A percentile compares a stretch with the other conserved stretches of the same genome.
These are phyloP conservation scores for Actinopyga echinites DNA, from an alignment of 53 echinoderm and acorn worm species.

Conservation along the genomic window DNA sequence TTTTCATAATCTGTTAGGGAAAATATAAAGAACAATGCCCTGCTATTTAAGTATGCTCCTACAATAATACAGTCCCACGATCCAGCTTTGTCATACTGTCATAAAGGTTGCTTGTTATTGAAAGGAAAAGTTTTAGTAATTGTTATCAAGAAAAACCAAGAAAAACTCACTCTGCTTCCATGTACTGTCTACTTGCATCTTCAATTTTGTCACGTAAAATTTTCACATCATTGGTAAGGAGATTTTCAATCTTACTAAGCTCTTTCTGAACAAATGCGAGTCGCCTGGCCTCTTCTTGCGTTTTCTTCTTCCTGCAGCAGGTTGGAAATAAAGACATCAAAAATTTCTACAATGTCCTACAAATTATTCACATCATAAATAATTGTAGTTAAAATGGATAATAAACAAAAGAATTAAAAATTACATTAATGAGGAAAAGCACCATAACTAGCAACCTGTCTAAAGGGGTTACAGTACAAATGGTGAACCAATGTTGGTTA, in stretches of 20 bases:
- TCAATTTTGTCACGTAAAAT: constrained; percentile 95
- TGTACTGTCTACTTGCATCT: constrained; percentile 72
- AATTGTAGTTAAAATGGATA: neutral
- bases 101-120: neutral
- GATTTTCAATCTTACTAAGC: constrained; percentile 75
- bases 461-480: too few relatives aligned
- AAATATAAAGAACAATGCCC: too few relatives aligned
- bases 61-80: too few relatives aligned
- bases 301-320: constrained; percentile 74
- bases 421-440: neutral
- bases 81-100: neutral
- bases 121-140: neutral
- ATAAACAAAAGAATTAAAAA: neutral
- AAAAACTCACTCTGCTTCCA: constrained; percentile 80
- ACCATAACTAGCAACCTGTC: too few relatives aligned
- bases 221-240: constrained; percentile 83
- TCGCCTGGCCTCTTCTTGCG: constrained; percentile 82
- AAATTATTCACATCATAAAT: neutral
- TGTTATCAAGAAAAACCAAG: too few relatives aligned
- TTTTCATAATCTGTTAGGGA: too few relatives aligned
- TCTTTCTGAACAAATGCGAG: constrained; percentile 94
- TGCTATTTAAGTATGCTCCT: too few relatives aligned
- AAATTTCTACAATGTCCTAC: neutral
- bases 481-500: too few relatives aligned
- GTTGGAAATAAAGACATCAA: neutral